Evolutionary conservation across 2,797 vertebrate genomes (phyloP).

Genomic region (Alfaro cultratus): DNA sequence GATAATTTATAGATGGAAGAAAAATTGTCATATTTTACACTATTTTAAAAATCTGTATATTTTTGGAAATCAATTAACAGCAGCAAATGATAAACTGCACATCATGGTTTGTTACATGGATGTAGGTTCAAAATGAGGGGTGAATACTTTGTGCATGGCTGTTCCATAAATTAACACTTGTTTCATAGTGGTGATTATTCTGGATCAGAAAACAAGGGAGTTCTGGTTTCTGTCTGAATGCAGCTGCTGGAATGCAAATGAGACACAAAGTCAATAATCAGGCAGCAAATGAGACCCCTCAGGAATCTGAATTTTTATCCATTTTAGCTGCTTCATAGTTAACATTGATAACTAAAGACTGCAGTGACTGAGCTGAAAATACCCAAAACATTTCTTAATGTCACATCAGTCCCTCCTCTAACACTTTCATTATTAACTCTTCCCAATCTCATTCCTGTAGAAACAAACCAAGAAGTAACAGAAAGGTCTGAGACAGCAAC

Average conservation of each 20-base stretch:
- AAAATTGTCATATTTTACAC: neutral
- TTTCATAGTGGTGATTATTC: neutral
- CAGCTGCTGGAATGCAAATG: neutral
- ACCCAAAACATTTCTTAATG: neutral
- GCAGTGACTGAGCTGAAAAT: neutral
- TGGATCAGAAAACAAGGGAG: neutral
- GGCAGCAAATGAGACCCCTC: neutral
- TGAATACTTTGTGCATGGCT: neutral
- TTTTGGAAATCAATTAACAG: neutral
- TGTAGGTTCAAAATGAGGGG: neutral
- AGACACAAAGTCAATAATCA: neutral
- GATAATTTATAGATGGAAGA: neutral
- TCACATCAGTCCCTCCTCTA: neutral
- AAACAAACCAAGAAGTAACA: neutral
- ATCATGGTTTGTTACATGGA: neutral
- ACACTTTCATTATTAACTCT: neutral
- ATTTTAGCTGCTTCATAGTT: neutral
- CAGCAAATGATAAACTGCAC: neutral
- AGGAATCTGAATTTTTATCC: neutral
- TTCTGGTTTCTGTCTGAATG: neutral
- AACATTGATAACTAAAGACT: neutral
- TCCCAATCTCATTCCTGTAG: neutral
- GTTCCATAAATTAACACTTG: neutral
- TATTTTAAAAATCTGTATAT: neutral
- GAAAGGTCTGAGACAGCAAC: neutral